Base-by-base conservation (phyloP, 1,140 invertebrate genomes). In the Lepidurus packardi region DNA sequence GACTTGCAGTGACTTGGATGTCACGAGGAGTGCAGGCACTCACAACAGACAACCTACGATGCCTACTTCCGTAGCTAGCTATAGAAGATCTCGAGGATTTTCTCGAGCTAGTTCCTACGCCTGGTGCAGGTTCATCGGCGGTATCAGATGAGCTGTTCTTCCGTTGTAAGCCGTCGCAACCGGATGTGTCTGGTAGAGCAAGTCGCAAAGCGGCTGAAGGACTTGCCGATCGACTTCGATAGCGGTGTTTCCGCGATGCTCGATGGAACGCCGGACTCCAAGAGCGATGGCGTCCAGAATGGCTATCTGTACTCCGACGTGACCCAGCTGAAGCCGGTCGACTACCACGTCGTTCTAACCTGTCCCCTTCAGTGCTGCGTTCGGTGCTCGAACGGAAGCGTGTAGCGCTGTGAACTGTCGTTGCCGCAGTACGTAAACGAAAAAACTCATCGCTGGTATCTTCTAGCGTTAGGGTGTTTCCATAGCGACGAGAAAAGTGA, bases 341-440 rank as follows among this genome's bases (percentile, higher is more conserved):
- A 53, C 25, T 43, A 16, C 75, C 16, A n/a, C 78, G 34, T 43
- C 42, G 44, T 21, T 74, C 21, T 21, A 34, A 41, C 45, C n/a
- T 44, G 34, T n/a, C 43, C 5, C 45, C 73, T 44, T 80, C 4
- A 45, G 73, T 10, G 53, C 53, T 21, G 21, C 53, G 53, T 9
- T 65, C 53, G 13, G 53, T 65, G 13, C n/a, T 65, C 21, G 53
- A 73, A 21, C 79, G 75, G 44, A 80, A 80, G 16, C 47, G 65
- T 5, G 76, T 43, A 13, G 79, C 79, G 21, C 47, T 43, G 21
- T 76, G 75, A 8, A 80, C 76, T 41, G 73, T 74, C 9, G 34
- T 78, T 21, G 79, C 79, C 53, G 79, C 78, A 41, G 73, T 74
- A 11, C 79, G 75, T 21, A 80, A 7, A 16, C 79, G 7, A 6